Evolutionary conservation across 2,797 vertebrate genomes (phyloP).

Genomic region (Staurois parvus): DNA sequence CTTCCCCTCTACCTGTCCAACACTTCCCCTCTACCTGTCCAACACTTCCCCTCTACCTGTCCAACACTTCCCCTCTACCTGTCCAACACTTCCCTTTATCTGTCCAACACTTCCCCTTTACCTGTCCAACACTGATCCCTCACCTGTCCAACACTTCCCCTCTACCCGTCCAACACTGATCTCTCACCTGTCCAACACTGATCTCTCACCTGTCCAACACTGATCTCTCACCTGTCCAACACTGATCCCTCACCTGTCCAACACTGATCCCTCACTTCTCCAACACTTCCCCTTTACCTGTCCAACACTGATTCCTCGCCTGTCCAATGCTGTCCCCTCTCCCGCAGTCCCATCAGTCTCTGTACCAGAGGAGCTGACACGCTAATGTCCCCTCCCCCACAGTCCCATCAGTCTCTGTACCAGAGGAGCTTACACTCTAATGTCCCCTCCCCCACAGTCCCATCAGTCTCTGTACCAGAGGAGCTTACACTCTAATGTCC

Average conservation of each 20-base stretch:
- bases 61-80: background rate
- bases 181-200: background rate
- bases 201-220: background rate
- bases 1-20: background rate
- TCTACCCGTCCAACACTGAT: background rate
- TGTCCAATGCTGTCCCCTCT: background rate
- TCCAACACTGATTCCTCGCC: background rate
- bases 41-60: background rate
- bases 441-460: no score
- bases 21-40: background rate
- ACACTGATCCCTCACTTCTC: background rate
- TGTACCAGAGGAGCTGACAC: no score
- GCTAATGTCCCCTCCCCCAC: no score
- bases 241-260: background rate
- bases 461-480: no score
- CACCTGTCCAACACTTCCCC: no score
- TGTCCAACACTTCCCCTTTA: no score
- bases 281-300: background rate
- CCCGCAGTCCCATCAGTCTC: no score
- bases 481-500: no score
- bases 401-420: no score
- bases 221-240: background rate
- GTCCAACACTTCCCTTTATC: no score
- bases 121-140: no score
- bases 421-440: no score